These are phyloP conservation scores for Cyphomyrus discorhynchus DNA, from an alignment of 2,113 vertebrate genomes.

Conservation along the genomic window DNA sequence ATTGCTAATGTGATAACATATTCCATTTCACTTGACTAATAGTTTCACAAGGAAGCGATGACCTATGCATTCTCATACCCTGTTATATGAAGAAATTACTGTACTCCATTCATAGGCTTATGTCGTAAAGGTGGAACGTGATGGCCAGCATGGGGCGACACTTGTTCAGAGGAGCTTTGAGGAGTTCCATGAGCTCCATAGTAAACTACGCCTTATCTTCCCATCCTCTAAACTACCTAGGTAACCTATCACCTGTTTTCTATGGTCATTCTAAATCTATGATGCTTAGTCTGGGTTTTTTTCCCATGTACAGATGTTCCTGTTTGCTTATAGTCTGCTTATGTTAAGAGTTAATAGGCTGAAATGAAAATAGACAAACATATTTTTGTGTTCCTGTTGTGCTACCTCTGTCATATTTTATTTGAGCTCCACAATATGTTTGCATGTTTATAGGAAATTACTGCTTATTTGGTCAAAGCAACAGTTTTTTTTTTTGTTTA, in stretches of 20 bases:
- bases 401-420: not conserved
- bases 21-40: not conserved
- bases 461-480: not conserved
- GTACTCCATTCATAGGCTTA: slow-evolving; percentile 59
- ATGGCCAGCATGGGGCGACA: slow-evolving; percentile 60
- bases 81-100: not conserved
- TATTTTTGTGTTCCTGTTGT: not conserved
- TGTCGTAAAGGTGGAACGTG: slow-evolving; percentile 82
- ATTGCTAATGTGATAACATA: not conserved
- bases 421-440: not conserved
- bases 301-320: not conserved
- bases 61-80: not conserved
- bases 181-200: slow-evolving; percentile 93
- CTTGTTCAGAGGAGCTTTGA: slow-evolving; percentile 87
- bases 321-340: not conserved
- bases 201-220: slow-evolving; percentile 83
- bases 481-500: not conserved
- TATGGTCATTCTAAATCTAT: not conserved
- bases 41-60: not conserved
- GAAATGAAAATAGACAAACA: not conserved
- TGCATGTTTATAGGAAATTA: not conserved
- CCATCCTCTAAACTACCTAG: slow-evolving; percentile 85
- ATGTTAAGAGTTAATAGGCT: not conserved
- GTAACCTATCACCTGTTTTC: slow-evolving; percentile 42
- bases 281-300: not conserved